Evolutionary conservation across 2,113 vertebrate species (phyloP).

Genomic region (Hymenochirus boettgeri): DNA sequence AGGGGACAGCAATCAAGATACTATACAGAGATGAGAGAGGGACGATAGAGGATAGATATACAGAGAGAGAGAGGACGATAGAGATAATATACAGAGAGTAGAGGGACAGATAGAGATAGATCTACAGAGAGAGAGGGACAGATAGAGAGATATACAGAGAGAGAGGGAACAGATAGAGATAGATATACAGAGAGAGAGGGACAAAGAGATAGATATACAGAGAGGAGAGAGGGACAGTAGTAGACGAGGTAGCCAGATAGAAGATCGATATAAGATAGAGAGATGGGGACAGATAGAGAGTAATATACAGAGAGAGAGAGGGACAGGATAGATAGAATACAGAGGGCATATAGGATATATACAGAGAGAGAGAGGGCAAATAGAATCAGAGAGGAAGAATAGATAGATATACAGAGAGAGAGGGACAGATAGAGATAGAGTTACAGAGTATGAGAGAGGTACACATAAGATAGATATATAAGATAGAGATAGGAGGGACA

Average conservation of each 20-base stretch:
- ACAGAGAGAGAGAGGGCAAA: background rate
- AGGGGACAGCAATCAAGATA: background rate
- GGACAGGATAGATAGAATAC: background rate
- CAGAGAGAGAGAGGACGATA: no score
- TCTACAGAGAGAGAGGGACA: no score
- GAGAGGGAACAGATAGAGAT: no score
- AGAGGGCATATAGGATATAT: background rate
- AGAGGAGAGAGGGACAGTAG: background rate
- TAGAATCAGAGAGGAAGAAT: background rate
- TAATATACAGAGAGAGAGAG: background rate
- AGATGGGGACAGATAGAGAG: background rate
- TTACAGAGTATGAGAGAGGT: background rate
- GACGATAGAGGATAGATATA: no score
- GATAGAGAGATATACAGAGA: no score
- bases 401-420: no score
- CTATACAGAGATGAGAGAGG: background rate
- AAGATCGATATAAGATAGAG: no score
- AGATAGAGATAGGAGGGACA: background rate
- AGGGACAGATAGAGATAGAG: no score
- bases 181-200: no score
- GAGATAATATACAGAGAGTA: background rate
- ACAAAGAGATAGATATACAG: no score
- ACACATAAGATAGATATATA: background rate
- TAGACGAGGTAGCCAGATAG: background rate
- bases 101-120: no score